These are phyloP conservation scores for Mamestra brassicae DNA, from an alignment of 2,888 invertebrate species.

Conservation along the genomic window DNA sequence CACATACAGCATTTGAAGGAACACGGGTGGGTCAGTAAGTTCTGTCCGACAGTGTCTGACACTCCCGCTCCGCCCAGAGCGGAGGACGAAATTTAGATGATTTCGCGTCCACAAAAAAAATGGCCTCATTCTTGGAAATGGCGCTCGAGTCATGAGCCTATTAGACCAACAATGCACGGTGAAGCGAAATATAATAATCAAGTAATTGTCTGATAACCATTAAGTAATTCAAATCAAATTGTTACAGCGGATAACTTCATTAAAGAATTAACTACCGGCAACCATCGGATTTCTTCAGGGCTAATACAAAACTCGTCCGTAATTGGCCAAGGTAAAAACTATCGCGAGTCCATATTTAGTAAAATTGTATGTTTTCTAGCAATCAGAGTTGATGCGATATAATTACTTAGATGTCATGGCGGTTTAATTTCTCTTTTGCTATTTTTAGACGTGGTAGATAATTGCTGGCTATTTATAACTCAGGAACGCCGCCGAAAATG, in stretches of 20 bases:
- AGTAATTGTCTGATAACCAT: not conserved
- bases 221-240: constrained; percentile 26
- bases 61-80: no score
- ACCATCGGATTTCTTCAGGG: constrained; percentile 40
- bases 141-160: no score
- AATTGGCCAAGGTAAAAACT: constrained; percentile 49
- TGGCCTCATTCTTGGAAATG: not conserved
- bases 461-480: not conserved
- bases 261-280: constrained; percentile 12
- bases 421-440: constrained; percentile 58
- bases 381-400: constrained; percentile 54
- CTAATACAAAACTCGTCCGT: constrained; percentile 30
- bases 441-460: constrained; percentile 27
- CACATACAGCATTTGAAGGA: no score
- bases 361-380: constrained; percentile 59
- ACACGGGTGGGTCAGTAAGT: no score
- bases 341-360: constrained; percentile 49
- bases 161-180: not conserved
- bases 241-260: constrained; percentile 34
- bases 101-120: not conserved
- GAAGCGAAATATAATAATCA: not conserved
- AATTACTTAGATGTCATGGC: constrained; percentile 44
- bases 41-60: no score
- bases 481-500: not conserved
- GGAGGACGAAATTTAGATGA: no score